phyloP scores from a whole-genome alignment of 1,140 invertebrate species.

The Drosophila sucinea region DNA sequence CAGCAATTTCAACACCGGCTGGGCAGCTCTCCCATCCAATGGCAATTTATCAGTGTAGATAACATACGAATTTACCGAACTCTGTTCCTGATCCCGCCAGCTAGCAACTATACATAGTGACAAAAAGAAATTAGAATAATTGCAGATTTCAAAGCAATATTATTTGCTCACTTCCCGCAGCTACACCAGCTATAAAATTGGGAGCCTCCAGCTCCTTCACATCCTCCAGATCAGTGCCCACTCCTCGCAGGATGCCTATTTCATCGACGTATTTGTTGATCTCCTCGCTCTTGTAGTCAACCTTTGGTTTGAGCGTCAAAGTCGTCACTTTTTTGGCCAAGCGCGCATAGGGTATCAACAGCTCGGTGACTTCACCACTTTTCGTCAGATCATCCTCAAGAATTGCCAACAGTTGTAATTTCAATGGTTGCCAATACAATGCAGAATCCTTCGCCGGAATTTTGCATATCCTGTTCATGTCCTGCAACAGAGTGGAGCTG shows the following conservation, averaged over 20 bases:
- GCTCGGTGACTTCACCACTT: slow-evolving; percentile 68
- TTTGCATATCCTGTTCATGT: slow-evolving; percentile 45
- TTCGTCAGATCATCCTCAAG: slow-evolving; percentile 67
- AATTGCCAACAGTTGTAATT: slow-evolving; percentile 52
- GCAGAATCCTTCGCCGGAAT: slow-evolving; percentile 60
- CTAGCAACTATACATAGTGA: slow-evolving; percentile 56
- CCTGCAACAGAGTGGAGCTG: slow-evolving; percentile 32
- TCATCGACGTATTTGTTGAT: slow-evolving; percentile 56
- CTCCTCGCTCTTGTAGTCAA: slow-evolving; percentile 76
- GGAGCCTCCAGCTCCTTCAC: slow-evolving; percentile 65
- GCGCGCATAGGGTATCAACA: slow-evolving; percentile 60
- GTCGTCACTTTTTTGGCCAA: slow-evolving; percentile 67
- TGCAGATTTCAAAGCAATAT: background rate
- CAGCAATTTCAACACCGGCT: slow-evolving; percentile 68
- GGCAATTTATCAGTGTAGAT: slow-evolving; percentile 72
- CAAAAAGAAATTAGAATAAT: background rate
- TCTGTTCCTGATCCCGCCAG: slow-evolving; percentile 55
- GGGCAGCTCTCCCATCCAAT: slow-evolving; percentile 59
- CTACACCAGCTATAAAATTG: slow-evolving; percentile 73
- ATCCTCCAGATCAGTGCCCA: slow-evolving; percentile 46
- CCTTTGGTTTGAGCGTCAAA: slow-evolving; percentile 68
- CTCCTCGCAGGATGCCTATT: slow-evolving; percentile 56
- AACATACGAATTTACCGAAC: slow-evolving; percentile 59
- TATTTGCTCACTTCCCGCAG: slow-evolving; percentile 65
- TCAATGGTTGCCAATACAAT: slow-evolving; percentile 52